Base-by-base conservation (phyloP, 2,888 invertebrate species). In the Andricus curvator region DNA sequence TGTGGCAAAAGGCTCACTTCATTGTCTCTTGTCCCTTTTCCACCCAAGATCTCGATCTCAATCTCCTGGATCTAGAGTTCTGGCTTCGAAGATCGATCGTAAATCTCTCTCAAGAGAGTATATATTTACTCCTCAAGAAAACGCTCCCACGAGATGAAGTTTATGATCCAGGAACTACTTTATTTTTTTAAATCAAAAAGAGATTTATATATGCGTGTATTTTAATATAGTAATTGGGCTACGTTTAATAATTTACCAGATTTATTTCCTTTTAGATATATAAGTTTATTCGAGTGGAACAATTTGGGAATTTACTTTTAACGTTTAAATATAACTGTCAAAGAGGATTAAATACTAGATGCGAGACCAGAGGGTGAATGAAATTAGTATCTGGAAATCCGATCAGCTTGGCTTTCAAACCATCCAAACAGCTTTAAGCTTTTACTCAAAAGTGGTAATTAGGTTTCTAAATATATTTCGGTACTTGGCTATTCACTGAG, bases 21-120 rank as follows among this genome's bases (percentile, higher is more conserved):
- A 74, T 74, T 74, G 70, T 74, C 51, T 74, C 48, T 33, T 20
- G 33, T 56, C 37, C 22, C 37, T n/a, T 51, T 70, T 70, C 51
- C 25, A 48, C 44, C 29, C 48, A 29, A 33, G 56, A 74, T 74
- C 74, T 74, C 74, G 74, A 74, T 37, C 13, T n/a, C 8, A 37
- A 37, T 8, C 37, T 37, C 9, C 37, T 37, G 8, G 37, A n/a
- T n/a, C n/a, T n/a, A n/a, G n/a, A 37, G 37, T 37, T 33, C 6
- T 37, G 33, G 8, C 51, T 56, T 74, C 15, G 29, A 56, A 74
- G 56, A 56, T 74, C 74, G 56, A 74, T 60, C 33, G 74, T 74
- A 74, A 56, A 33, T 74, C 33, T 74, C 13, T 37, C 48, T 2
- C 29, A 33, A n/a, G n/a, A 62, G 62, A 56, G n/a, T n/a, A 74